Evolutionary conservation across 2,888 invertebrate genomes (phyloP).

Genomic region (Cheilosia scutellata): DNA sequence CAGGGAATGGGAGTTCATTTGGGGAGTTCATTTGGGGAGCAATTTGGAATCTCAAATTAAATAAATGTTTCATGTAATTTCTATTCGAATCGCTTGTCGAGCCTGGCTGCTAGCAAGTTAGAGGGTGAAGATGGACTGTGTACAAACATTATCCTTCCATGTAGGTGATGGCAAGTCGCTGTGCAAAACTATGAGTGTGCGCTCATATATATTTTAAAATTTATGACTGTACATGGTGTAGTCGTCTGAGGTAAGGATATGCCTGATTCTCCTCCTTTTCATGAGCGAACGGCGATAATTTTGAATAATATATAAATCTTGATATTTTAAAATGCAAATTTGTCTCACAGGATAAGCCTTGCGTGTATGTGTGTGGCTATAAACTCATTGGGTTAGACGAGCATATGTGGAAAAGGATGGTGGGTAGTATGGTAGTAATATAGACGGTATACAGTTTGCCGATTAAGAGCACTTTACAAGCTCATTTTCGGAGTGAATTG

Average conservation of each 20-base stretch:
- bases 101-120: slow-evolving; percentile 13
- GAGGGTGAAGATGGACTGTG: neutral
- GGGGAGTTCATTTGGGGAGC: slow-evolving; percentile 73
- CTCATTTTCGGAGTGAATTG: slow-evolving; percentile 66
- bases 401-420: slow-evolving; percentile 1
- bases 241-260: slow-evolving; percentile 26
- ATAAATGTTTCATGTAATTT: slow-evolving; percentile 76
- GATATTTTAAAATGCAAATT: slow-evolving; percentile 79
- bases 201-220: slow-evolving; percentile 66
- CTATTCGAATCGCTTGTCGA: slow-evolving; percentile 60
- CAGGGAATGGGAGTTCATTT: slow-evolving; percentile 43
- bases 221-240: slow-evolving; percentile 60
- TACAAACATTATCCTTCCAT: slow-evolving; percentile 15
- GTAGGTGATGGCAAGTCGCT: slow-evolving; percentile 26
- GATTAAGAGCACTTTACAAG: slow-evolving; percentile 73
- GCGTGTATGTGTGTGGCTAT: slow-evolving; percentile 5
- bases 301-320: slow-evolving; percentile 78
- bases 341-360: slow-evolving; percentile 74
- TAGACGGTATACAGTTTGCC: slow-evolving; percentile 35
- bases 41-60: slow-evolving; percentile 73
- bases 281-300: slow-evolving; percentile 71
- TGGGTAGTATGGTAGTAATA: slow-evolving; percentile 27
- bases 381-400: slow-evolving; percentile 11
- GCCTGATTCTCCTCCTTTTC: too few relatives aligned
- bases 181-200: slow-evolving; percentile 40